Percentiles rank a stretch among this genome's conserved stretches.
Conservation (phyloP, 2,888 invertebrate genomes). For the Pharmacophagus antenor region DNA sequence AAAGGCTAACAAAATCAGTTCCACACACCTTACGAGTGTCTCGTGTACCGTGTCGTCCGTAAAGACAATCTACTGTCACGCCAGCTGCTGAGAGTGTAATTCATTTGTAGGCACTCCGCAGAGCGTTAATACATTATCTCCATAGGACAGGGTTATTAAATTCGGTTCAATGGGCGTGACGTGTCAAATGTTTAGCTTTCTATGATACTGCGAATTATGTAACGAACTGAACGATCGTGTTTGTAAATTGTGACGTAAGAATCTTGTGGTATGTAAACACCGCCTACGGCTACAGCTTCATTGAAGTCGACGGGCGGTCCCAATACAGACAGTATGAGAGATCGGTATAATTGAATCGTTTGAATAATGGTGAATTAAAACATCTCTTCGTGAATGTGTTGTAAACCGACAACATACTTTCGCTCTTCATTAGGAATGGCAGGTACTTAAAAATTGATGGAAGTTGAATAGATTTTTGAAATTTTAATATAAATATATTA, state of each 20-base stretch:
- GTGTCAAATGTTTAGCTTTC: constrained; percentile 24
- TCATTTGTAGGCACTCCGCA: too few species aligned
- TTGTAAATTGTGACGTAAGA: constrained; percentile 22
- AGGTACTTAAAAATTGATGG: constrained; percentile 7
- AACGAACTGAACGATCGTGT: constrained; percentile 22
- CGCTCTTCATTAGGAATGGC: constrained; percentile 13
- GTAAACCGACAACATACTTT: constrained; percentile 14
- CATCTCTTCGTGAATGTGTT: constrained; percentile 21
- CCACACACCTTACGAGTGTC: too few species aligned
- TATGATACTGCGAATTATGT: constrained; percentile 18
- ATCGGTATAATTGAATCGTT: constrained; percentile 24
- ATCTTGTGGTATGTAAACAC: constrained; percentile 2
- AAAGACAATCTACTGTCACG: too few species aligned
- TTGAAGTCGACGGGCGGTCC: constrained; percentile 23
- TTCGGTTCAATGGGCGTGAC: not conserved
- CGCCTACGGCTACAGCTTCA: constrained; percentile 22
- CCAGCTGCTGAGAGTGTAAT: too few species aligned
- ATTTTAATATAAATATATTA: not conserved
- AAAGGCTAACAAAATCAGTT: too few species aligned
- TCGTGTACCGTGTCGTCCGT: too few species aligned
- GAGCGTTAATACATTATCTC: not conserved
- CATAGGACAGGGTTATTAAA: not conserved
- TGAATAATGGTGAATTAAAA: constrained; percentile 16
- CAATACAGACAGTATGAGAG: constrained; percentile 9
- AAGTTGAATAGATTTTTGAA: not conserved